A percentile compares a stretch with the other conserved stretches of the same genome.
These are phyloP conservation scores for Esox masquinongy DNA, from an alignment of 2,797 vertebrate species.

Conservation along the genomic window DNA sequence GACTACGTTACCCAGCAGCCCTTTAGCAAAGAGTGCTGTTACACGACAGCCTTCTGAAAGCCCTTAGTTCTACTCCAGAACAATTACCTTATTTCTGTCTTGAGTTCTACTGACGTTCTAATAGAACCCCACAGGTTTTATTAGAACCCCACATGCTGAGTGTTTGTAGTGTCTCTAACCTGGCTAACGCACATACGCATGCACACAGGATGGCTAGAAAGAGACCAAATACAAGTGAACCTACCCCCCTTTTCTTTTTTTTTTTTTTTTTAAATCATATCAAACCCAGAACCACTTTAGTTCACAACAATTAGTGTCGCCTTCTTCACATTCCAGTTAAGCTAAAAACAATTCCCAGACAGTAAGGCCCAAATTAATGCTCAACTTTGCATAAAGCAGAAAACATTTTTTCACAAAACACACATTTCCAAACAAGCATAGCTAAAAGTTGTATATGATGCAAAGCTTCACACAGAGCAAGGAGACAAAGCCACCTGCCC, in stretches of 20 bases:
- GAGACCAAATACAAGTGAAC: background rate
- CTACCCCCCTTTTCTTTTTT: no score
- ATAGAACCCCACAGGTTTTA: background rate
- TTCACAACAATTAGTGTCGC: conserved; percentile 68
- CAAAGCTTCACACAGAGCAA: conserved; percentile 53
- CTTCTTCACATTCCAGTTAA: conserved; percentile 63
- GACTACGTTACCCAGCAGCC: conserved; percentile 7
- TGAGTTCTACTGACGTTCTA: background rate
- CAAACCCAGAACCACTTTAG: background rate
- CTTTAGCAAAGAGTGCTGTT: no score
- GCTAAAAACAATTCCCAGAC: conserved; percentile 35
- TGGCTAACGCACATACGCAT: background rate
- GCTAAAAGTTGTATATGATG: conserved; percentile 50
- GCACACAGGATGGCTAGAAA: conserved; percentile 2
- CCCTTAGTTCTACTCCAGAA: background rate
- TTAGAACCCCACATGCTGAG: background rate
- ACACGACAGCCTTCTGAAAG: background rate
- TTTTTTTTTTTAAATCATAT: no score
- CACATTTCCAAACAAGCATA: conserved; percentile 52
- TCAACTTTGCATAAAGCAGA: conserved; percentile 47
- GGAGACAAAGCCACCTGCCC: background rate
- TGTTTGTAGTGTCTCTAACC: background rate
- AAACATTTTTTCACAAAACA: conserved; percentile 21
- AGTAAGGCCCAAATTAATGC: conserved; percentile 26
- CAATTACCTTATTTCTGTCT: background rate